Percentiles rank a stretch among this genome's conserved stretches.
Evolutionary conservation across 2,113 vertebrate species (phyloP).

Genomic region (Naja naja): DNA sequence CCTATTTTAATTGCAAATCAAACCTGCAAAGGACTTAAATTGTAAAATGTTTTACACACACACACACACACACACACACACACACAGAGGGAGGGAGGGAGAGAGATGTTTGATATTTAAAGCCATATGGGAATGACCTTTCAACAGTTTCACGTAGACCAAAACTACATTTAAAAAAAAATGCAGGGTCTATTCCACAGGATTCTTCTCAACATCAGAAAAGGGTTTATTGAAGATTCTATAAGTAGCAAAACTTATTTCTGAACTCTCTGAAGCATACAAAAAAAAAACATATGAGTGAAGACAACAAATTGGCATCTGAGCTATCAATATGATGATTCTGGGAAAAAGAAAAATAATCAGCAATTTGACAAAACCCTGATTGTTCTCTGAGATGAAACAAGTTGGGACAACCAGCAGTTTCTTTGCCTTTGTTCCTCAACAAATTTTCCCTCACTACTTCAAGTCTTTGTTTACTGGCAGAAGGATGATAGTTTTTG

Average conservation of each 20-base stretch:
- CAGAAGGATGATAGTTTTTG: not conserved
- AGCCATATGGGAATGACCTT: not conserved
- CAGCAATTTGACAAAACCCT: fast-evolving
- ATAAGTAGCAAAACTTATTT: not conserved
- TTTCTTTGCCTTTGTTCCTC: not conserved
- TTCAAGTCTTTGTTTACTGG: not conserved
- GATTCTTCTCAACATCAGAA: not conserved
- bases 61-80: no score
- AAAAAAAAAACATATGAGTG: not conserved
- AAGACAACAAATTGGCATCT: not conserved
- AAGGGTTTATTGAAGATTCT: not conserved
- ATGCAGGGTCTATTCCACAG: not conserved
- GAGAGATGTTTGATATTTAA: not conserved
- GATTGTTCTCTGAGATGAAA: not conserved
- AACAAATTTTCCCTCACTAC: not conserved
- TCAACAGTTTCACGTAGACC: not conserved
- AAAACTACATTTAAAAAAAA: not conserved
- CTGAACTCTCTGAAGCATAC: not conserved
- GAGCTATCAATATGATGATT: not conserved
- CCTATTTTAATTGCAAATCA: not conserved
- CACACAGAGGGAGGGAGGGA: no score
- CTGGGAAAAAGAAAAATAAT: not conserved
- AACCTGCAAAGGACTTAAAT: not conserved
- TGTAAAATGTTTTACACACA: not conserved
- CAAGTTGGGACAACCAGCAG: not conserved